Evolutionary conservation across 2,797 vertebrate species (phyloP).

Genomic region (Loriculus beryllinus): DNA sequence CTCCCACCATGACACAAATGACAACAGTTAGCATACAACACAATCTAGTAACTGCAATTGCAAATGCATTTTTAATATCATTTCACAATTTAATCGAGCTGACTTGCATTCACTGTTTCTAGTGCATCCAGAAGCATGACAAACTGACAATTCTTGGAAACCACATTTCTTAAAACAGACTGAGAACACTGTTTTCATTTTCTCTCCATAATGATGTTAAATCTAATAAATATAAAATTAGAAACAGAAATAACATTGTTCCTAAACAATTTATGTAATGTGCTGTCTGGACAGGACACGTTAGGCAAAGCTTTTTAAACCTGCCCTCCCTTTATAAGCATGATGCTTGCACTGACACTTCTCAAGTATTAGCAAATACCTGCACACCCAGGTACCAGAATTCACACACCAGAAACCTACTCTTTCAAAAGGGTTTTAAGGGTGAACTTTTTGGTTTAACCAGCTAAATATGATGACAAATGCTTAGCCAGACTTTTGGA

Average conservation of each 20-base stretch:
- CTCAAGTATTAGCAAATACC: neutral
- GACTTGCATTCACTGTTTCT: conserved; percentile 24
- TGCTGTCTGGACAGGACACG: conserved; percentile 58
- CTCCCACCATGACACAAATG: conserved; percentile 23
- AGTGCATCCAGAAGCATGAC: conserved; percentile 53
- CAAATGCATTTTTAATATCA: conserved; percentile 29
- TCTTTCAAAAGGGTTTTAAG: neutral
- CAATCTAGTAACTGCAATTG: conserved; percentile 18
- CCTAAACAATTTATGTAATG: conserved; percentile 68
- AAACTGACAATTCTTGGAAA: conserved; percentile 67
- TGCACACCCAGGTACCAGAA: neutral
- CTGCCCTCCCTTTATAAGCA: neutral
- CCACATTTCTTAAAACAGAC: conserved; percentile 65
- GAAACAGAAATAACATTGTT: conserved; percentile 70
- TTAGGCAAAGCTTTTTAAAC: conserved; percentile 6
- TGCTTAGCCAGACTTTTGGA: neutral
- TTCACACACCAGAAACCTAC: neutral
- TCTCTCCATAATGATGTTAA: conserved; percentile 66
- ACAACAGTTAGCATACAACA: conserved; percentile 5
- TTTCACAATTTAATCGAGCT: conserved; percentile 5
- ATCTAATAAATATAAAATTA: conserved; percentile 73
- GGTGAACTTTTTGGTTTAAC: neutral
- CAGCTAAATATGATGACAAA: neutral
- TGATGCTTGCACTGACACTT: neutral
- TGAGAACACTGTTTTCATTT: conserved; percentile 55